phyloP scores from a whole-genome alignment of 2,797 vertebrate genomes.

The Chaetodon trifasciatus region DNA sequence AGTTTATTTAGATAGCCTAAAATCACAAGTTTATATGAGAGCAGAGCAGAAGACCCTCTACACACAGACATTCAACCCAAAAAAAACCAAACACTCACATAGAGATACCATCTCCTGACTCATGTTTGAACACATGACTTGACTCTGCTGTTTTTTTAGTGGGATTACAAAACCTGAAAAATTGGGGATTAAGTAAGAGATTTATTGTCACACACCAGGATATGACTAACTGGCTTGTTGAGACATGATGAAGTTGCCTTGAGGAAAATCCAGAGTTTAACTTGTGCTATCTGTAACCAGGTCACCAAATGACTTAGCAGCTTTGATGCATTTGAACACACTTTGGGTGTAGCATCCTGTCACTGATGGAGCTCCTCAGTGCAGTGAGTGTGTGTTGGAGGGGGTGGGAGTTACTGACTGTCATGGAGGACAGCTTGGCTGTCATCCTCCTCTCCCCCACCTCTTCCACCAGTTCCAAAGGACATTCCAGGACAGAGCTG shows the following conservation, averaged over 20 bases:
- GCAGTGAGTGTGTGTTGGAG: too few species aligned
- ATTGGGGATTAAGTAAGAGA: slow-evolving; percentile 43
- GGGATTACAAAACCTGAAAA: slow-evolving; percentile 20
- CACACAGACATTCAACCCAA: neutral
- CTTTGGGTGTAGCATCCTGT: too few species aligned
- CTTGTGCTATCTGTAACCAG: neutral
- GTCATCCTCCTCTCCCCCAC: too few species aligned
- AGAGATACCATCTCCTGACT: slow-evolving; percentile 14
- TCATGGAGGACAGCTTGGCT: too few species aligned
- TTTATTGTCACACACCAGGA: neutral
- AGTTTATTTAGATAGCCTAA: neutral
- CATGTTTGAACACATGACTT: slow-evolving; percentile 36
- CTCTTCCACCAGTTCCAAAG: too few species aligned
- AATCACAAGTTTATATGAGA: neutral
- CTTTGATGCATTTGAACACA: neutral
- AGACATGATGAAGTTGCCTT: neutral
- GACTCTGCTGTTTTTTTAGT: slow-evolving; percentile 23
- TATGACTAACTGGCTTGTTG: slow-evolving; percentile 31
- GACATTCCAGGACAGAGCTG: too few species aligned
- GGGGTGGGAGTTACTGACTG: too few species aligned
- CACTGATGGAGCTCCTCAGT: too few species aligned
- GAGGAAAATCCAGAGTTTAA: neutral
- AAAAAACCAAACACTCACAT: neutral
- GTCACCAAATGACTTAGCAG: neutral
- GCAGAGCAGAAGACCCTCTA: neutral